A percentile compares a stretch with the other conserved stretches of the same genome.
Evolutionary conservation across 2,888 invertebrate genomes (phyloP).

Genomic region (Ectobius pallidus): DNA sequence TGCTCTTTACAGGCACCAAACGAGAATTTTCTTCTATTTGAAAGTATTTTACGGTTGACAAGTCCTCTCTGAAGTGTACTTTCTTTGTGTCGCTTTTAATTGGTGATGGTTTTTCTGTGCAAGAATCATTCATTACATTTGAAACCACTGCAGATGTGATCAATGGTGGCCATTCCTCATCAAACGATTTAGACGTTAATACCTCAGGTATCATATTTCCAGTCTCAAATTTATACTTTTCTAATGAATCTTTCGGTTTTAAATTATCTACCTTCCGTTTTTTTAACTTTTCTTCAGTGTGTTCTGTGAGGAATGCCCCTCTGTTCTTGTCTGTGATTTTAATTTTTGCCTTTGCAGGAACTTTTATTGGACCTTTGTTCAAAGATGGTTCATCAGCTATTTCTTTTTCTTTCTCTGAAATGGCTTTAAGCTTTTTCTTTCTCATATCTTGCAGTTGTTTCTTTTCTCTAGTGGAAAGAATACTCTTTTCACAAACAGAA

Average conservation of each 20-base stretch:
- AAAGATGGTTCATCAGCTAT: slow-evolving; percentile 45
- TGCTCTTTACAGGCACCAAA: not conserved
- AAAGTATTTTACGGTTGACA: not conserved
- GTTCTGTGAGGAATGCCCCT: slow-evolving; percentile 61
- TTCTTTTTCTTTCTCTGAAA: slow-evolving; percentile 54
- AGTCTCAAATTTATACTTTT: not conserved
- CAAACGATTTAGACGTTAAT: no score
- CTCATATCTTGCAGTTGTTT: slow-evolving; percentile 54
- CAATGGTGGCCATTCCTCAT: not conserved
- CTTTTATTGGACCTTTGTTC: not conserved
- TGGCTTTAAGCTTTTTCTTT: slow-evolving; percentile 59
- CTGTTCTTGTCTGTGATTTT: slow-evolving; percentile 62
- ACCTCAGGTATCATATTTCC: not conserved
- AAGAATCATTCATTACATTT: not conserved
- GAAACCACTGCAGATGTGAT: not conserved
- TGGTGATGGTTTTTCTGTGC: not conserved
- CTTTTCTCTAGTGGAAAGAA: slow-evolving; percentile 40
- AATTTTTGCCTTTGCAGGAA: slow-evolving; percentile 45
- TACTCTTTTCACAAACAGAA: not conserved
- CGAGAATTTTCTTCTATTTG: not conserved
- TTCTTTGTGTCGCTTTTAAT: not conserved
- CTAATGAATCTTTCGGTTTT: not conserved
- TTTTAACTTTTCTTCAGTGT: slow-evolving; percentile 47
- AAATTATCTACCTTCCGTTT: slow-evolving; percentile 1
- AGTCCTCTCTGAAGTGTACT: not conserved